A percentile compares a stretch with the other conserved stretches of the same genome.
Conservation (phyloP, 2,113 vertebrate species). For the Mesitornis unicolor region DNA sequence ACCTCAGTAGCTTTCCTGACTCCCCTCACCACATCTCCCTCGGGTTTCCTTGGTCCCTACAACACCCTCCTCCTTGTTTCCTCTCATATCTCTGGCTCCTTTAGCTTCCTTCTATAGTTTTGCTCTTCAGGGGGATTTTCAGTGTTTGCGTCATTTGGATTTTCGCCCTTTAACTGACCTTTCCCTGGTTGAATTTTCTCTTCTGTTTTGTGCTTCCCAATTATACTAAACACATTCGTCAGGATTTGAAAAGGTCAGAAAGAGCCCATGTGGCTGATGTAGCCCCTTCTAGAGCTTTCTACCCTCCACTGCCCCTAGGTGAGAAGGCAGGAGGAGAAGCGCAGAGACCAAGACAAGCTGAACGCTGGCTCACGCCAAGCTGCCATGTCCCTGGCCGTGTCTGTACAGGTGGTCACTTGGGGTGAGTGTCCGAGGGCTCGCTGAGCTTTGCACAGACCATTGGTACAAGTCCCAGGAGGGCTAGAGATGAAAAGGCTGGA, state of each 20-base stretch:
- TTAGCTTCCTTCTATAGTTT: background rate
- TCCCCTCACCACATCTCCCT: background rate
- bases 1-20: background rate
- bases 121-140: constrained; percentile 53
- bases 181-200: constrained; percentile 45
- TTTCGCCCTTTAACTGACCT: constrained; percentile 67
- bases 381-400: fast-evolving
- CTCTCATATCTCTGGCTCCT: background rate
- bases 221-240: constrained; percentile 61
- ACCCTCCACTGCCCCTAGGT: background rate
- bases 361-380: fast-evolving
- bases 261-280: background rate
- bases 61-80: background rate
- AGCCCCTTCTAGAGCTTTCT: constrained; percentile 44
- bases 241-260: constrained; percentile 65
- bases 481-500: background rate
- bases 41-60: background rate
- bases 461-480: background rate
- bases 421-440: background rate
- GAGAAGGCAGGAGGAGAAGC: background rate
- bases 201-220: constrained; percentile 55
- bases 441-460: background rate
- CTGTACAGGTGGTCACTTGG: background rate
- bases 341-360: background rate
- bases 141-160: constrained; percentile 56